Base-by-base conservation (phyloP, 2,113 vertebrate species). In the Pseudorectes ferrugineus region DNA sequence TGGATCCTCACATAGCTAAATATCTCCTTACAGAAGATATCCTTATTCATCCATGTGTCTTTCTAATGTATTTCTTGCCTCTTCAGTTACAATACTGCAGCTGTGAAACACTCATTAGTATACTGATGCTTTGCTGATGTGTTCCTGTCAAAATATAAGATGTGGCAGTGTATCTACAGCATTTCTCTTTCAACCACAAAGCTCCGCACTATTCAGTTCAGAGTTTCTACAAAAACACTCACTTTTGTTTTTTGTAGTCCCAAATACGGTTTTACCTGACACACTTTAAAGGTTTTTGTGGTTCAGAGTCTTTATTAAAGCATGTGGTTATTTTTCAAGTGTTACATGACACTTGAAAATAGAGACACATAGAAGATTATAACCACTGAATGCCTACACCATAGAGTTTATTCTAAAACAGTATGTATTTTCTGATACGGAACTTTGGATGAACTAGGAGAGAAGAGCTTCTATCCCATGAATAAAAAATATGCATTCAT, bases 91-190 rank as follows among this genome's bases (percentile, higher is more conserved):
- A 95, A 91, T 85, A 35, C 71, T 83, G 67, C 77, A 97, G 83
- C 93, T 94, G 75, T 74, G 83, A 78, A 88, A 58, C n/a, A 11
- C 46, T 94, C 67, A 91, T 88, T 96, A 95, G 21, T 70, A 81
- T 74, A 85, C 52, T 65, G 61, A 67, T 83, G 28, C 38, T 84
- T 86, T 93, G 75, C 80, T 78, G 66, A 87, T 79, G 62, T 59
- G 42, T 84, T 89, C 26, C 45, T 85, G 93, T 70, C 59, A 82
- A 82, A 94, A 74, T 14, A 58, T 52, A 70, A 91, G 45, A 67
- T 49, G 17, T 36, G 57, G 36, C 43, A 79, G n/a, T n/a, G 6
- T 88, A 52, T 57, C 52, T 68, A 51, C 54, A 51, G 14, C 70
- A 48, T 70, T 88, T 77, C 12, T 82, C 68, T 71, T 70, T 65